A percentile compares a stretch with the other conserved stretches of the same genome.
These are phyloP conservation scores for Choreutis nemorana DNA, from an alignment of 2,888 invertebrate species.

Conservation along the genomic window DNA sequence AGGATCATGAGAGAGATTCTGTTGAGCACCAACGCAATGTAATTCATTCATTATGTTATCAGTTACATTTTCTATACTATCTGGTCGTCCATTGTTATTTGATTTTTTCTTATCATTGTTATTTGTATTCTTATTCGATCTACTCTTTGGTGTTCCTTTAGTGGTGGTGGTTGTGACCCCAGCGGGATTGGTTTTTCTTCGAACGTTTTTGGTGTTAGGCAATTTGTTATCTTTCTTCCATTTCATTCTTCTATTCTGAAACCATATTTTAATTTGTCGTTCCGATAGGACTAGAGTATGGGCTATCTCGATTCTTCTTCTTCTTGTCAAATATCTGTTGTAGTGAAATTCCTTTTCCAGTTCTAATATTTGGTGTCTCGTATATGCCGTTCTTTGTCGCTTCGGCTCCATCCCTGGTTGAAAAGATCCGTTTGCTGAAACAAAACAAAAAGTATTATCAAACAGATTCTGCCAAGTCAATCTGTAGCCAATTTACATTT, in stretches of 20 bases:
- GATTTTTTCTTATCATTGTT: constrained; percentile 64
- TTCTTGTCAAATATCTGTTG: constrained; percentile 94
- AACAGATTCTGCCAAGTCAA: too few relatives aligned
- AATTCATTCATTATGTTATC: constrained; percentile 68
- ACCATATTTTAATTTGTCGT: constrained; percentile 88
- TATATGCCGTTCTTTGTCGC: constrained; percentile 96
- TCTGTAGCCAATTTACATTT: too few relatives aligned
- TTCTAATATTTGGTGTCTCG: constrained; percentile 96
- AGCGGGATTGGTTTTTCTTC: constrained; percentile 79
- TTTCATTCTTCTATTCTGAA: constrained; percentile 85
- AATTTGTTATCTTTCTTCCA: constrained; percentile 84
- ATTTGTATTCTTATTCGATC: constrained; percentile 67
- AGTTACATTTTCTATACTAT: constrained; percentile 72
- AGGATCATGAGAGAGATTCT: constrained; percentile 51
- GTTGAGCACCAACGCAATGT: constrained; percentile 64
- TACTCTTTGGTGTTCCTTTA: constrained; percentile 71
- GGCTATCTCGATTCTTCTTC: constrained; percentile 96
- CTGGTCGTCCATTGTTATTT: constrained; percentile 64
- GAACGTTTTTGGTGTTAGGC: constrained; percentile 81
- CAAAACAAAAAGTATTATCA: too few relatives aligned
- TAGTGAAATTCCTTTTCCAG: constrained; percentile 98
- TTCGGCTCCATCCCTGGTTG: constrained; percentile 96
- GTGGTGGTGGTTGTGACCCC: constrained; percentile 70
- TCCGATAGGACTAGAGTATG: constrained; percentile 94
- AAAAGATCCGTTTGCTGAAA: constrained; percentile 88